Percentiles rank a stretch among this genome's conserved stretches.
phyloP scores from a whole-genome alignment of 2,113 vertebrate genomes.

The Mohoua ochrocephala region DNA sequence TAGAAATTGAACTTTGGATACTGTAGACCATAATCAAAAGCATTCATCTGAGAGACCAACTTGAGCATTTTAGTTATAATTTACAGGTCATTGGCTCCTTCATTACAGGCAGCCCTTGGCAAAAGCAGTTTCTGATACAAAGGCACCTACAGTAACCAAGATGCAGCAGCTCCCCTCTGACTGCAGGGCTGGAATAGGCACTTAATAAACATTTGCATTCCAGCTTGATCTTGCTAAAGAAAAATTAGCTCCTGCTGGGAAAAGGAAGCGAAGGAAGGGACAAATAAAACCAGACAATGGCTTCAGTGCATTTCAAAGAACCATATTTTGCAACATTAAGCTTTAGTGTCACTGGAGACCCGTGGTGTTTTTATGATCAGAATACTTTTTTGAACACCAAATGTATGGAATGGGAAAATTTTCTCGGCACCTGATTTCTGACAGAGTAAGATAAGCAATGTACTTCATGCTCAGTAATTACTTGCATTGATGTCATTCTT shows the following conservation, averaged over 20 bases:
- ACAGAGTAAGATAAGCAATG: neutral
- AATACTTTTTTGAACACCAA: neutral
- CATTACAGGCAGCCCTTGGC: slow-evolving; percentile 26
- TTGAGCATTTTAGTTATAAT: slow-evolving; percentile 48
- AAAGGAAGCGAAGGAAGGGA: neutral
- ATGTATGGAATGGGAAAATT: neutral
- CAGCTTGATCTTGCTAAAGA: neutral
- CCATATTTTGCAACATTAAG: slow-evolving; percentile 1
- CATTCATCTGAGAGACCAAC: slow-evolving; percentile 44
- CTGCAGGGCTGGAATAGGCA: slow-evolving; percentile 10
- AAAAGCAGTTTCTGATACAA: slow-evolving; percentile 41
- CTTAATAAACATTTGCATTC: slow-evolving; percentile 48
- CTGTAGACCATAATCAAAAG: slow-evolving; percentile 35
- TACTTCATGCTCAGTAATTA: neutral
- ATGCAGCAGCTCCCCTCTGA: neutral
- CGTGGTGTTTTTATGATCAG: neutral
- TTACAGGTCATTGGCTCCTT: slow-evolving; percentile 58
- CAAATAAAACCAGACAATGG: neutral
- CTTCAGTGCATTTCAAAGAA: neutral
- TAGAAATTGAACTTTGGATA: slow-evolving; percentile 37
- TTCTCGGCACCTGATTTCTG: neutral
- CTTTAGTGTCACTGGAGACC: neutral
- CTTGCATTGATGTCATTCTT: neutral
- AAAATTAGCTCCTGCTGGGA: slow-evolving; percentile 15
- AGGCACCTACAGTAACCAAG: neutral